Base-by-base conservation (phyloP, 2,888 invertebrate genomes). In the Melinaea menophilus region DNA sequence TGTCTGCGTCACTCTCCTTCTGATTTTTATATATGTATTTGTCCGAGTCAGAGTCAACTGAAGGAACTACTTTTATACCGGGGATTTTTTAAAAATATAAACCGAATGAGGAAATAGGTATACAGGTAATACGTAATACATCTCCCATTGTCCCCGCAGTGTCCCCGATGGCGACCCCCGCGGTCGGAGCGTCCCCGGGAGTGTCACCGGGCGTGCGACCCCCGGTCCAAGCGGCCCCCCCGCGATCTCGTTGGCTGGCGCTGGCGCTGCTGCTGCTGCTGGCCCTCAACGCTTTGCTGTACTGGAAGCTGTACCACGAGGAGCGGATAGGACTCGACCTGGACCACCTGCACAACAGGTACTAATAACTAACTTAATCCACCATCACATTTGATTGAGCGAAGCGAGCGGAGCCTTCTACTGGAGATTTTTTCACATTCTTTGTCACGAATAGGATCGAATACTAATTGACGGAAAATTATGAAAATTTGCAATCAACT, bases 271-370 rank as follows among this genome's bases (percentile, higher is more conserved):
- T 96, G 75, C 61, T 82, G 69, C 78, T 91, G 74, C 78, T 91
- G 65, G 84, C 93, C 54, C 74, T 94, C 71, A 93, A 95, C 79
- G 95, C 95, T 70, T 91, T 95, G 81, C 93, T 98, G 66, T 96
- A 96, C 91, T 95, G 95, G 88, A 94, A 95, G 87, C 91, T 98
- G 72, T 95, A 95, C 94, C 92, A 93, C 71, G 83, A 95, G 69
- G 95, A 96, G 80, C 92, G 69, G 22, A 33, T 41, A 2, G 35
- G 12, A 12, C 34, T 62, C 35, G 59, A 64, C 45, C 51, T 64
- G 9, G 58, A 65, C 35, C 45, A 66, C 22, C 22, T 72, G 7
- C 64, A 66, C 12, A 58, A 62, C 5, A 64, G 66, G 69, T 70
- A 7, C 7, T 22, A 11, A n/a, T 22, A n/a, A 13, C 12, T 22